Conservation (phyloP, 2,113 vertebrate species). For the Sterna hirundo region DNA sequence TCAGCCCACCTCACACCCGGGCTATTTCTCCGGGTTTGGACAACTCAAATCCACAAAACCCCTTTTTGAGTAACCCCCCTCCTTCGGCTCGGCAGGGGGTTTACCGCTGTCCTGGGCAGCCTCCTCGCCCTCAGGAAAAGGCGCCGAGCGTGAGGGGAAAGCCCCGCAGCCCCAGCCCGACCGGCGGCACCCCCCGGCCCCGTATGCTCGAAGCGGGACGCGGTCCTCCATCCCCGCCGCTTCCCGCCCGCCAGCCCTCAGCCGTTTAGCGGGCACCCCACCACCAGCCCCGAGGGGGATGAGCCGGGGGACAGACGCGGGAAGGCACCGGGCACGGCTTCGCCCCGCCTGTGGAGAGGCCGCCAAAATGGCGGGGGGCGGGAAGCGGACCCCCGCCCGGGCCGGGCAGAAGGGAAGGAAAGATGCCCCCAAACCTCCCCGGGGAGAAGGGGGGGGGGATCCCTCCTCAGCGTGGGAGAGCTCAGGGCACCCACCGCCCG, state of each 20-base stretch:
- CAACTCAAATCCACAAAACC: fast-evolving
- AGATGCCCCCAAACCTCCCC: neutral
- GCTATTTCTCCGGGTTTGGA: neutral
- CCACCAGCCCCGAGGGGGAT: neutral
- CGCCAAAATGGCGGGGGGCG: slow-evolving; percentile 53
- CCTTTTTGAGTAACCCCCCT: fast-evolving
- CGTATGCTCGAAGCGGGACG: neutral
- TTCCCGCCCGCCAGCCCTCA: neutral
- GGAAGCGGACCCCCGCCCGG: neutral
- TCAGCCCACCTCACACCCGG: neutral
- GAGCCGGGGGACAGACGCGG: neutral
- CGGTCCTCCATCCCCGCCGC: neutral
- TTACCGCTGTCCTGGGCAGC: neutral
- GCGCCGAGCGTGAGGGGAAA: fast-evolving
- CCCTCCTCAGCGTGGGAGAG: neutral
- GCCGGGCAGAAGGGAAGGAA: too few species aligned
- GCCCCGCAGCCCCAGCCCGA: neutral
- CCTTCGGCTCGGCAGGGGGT: neutral
- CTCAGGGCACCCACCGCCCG: neutral
- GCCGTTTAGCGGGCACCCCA: neutral
- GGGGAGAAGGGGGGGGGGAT: fast-evolving
- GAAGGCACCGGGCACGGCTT: neutral
- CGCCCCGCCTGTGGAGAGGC: neutral
- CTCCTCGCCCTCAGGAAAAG: neutral
- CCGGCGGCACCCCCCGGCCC: neutral